Evolutionary conservation across 2,797 vertebrate genomes (phyloP).

Genomic region (Pseudomugil gertrudae): DNA sequence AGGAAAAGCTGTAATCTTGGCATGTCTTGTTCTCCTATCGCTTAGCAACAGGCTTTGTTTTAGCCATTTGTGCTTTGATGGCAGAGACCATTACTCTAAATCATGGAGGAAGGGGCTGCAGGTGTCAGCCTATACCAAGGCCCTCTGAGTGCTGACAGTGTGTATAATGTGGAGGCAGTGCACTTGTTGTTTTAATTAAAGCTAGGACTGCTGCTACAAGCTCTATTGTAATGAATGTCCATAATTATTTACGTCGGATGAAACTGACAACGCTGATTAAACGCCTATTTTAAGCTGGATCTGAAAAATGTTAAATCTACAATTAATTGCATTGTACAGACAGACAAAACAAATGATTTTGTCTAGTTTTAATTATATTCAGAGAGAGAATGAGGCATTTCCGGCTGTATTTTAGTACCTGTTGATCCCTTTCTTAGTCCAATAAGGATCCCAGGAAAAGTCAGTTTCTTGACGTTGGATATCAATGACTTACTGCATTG

Average conservation of each 20-base stretch:
- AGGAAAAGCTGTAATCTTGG: slow-evolving; percentile 58
- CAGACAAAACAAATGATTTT: slow-evolving; percentile 9
- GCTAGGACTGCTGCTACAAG: slow-evolving; percentile 47
- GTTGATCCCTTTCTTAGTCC: slow-evolving; percentile 60
- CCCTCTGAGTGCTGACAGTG: slow-evolving; percentile 44
- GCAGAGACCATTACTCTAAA: slow-evolving; percentile 50
- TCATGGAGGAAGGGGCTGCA: slow-evolving; percentile 44
- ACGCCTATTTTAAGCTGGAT: slow-evolving; percentile 26
- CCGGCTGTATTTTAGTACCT: slow-evolving; percentile 53
- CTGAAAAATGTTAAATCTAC: slow-evolving; percentile 27
- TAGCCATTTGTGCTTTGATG: slow-evolving; percentile 38
- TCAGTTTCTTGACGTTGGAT: no score
- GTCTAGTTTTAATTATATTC: slow-evolving; percentile 13
- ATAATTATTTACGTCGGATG: slow-evolving; percentile 53
- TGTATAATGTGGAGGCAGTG: slow-evolving; percentile 47
- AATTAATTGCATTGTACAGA: slow-evolving; percentile 6
- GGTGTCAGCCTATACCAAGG: slow-evolving; percentile 49
- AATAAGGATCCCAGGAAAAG: slow-evolving; percentile 41
- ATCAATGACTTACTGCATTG: slow-evolving; percentile 30
- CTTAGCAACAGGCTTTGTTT: slow-evolving; percentile 71
- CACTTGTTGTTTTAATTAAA: slow-evolving; percentile 61
- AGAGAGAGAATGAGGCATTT: slow-evolving; percentile 32
- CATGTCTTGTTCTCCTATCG: slow-evolving; percentile 49
- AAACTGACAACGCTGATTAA: slow-evolving; percentile 31
- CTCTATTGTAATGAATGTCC: slow-evolving; percentile 35